A percentile compares a stretch with the other conserved stretches of the same genome.
Evolutionary conservation across 2,113 vertebrate genomes (phyloP).

Genomic region (Mungos mungo): DNA sequence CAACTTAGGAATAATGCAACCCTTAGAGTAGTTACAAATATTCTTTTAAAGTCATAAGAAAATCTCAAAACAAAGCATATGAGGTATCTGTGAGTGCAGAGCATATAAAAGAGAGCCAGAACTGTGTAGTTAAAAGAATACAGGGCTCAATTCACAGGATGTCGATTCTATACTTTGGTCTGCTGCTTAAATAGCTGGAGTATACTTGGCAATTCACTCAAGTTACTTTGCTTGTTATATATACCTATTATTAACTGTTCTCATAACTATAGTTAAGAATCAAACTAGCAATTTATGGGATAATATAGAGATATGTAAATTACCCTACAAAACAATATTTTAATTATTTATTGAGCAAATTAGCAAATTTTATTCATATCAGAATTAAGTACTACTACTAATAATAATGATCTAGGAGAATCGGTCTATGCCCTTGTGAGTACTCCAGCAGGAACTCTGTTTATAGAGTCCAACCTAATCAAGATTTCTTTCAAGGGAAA

Average conservation of each 20-base stretch:
- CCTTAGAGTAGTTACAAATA: background rate
- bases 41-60: background rate
- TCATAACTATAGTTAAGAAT: background rate
- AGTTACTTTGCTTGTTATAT: background rate
- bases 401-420: background rate
- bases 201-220: background rate
- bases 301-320: background rate
- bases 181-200: background rate
- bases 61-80: background rate
- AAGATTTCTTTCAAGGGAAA: constrained; percentile 37
- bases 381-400: background rate
- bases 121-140: background rate
- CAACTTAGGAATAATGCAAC: background rate
- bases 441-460: background rate
- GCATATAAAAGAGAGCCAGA: background rate
- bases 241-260: background rate
- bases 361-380: background rate
- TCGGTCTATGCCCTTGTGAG: background rate
- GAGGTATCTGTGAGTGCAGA: background rate
- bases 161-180: background rate
- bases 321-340: background rate
- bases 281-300: background rate
- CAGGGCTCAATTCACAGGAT: background rate
- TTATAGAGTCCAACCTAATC: constrained; percentile 17
- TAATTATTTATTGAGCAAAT: constrained; percentile 9